phyloP scores from a whole-genome alignment of 1,140 invertebrate species.

The Temnothorax longispinosus region DNA sequence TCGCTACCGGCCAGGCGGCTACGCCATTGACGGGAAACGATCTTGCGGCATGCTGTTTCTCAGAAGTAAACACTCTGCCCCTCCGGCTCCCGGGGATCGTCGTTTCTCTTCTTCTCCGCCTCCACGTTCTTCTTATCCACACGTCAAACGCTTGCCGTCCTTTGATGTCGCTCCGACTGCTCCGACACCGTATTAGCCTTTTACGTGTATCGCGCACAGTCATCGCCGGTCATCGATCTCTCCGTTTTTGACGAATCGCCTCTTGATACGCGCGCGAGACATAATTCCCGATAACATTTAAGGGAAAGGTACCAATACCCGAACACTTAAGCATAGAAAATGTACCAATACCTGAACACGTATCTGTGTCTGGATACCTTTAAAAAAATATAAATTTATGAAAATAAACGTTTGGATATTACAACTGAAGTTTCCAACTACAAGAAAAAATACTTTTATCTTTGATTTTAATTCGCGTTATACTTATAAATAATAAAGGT shows the following conservation, averaged over 20 bases:
- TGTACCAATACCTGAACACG: too few relatives aligned
- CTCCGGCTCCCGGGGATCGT: conserved; percentile 29
- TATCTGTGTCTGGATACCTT: too few relatives aligned
- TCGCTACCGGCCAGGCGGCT: conserved; percentile 33
- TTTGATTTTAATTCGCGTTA: too few relatives aligned
- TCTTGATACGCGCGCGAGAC: not conserved
- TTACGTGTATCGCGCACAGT: conserved; percentile 10
- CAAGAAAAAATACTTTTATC: too few relatives aligned
- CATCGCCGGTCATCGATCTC: conserved; percentile 12
- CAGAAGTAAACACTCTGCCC: conserved; percentile 69
- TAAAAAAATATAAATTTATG: too few relatives aligned
- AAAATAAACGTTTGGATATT: too few relatives aligned
- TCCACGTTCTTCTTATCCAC: conserved; percentile 48
- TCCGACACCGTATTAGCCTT: conserved; percentile 6
- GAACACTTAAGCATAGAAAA: too few relatives aligned
- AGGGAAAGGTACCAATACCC: too few relatives aligned
- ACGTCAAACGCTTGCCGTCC: conserved; percentile 55
- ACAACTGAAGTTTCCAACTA: too few relatives aligned
- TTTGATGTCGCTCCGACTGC: conserved; percentile 62
- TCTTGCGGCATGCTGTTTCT: conserved; percentile 59
- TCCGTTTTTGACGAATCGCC: not conserved
- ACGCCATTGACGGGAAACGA: conserved; percentile 71
- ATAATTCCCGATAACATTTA: not conserved
- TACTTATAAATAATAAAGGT: too few relatives aligned
- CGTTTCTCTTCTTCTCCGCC: conserved; percentile 46